These are phyloP conservation scores for Pogonocichla stellata DNA, from an alignment of 2,113 vertebrate species.

Conservation along the genomic window DNA sequence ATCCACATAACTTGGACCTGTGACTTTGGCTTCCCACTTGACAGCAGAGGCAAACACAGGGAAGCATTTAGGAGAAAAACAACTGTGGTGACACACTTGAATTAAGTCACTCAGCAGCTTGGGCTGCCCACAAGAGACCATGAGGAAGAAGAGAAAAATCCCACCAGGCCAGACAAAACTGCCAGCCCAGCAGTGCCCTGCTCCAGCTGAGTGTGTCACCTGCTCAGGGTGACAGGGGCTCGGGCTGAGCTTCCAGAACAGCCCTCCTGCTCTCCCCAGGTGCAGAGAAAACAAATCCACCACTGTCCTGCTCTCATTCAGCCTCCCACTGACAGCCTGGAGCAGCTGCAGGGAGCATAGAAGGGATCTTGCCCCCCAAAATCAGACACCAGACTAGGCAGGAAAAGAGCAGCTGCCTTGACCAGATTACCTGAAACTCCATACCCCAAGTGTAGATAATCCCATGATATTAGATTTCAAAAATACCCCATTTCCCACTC, in stretches of 20 bases:
- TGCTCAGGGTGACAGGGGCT: not conserved
- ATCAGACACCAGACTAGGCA: not conserved
- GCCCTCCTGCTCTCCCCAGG: not conserved
- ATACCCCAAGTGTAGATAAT: not conserved
- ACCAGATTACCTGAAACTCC: not conserved
- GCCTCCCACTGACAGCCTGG: not conserved
- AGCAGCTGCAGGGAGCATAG: not conserved
- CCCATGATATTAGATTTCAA: not conserved
- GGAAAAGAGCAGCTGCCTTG: not conserved
- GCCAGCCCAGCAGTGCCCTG: not conserved
- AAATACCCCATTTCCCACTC: not conserved
- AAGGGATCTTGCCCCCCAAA: not conserved
- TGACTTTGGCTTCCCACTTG: not conserved
- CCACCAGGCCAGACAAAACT: not conserved
- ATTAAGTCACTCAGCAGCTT: not conserved
- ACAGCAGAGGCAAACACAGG: not conserved
- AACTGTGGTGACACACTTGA: not conserved
- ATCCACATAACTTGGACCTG: not conserved
- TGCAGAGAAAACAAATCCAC: not conserved
- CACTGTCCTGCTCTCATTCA: accelerated
- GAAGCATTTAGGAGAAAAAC: not conserved
- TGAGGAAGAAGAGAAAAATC: not conserved
- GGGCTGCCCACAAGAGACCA: not conserved
- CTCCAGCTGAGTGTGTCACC: not conserved
- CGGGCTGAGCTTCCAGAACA: not conserved